These are phyloP conservation scores for Asarcornis scutulata DNA, from an alignment of 2,113 vertebrate species.

Conservation along the genomic window DNA sequence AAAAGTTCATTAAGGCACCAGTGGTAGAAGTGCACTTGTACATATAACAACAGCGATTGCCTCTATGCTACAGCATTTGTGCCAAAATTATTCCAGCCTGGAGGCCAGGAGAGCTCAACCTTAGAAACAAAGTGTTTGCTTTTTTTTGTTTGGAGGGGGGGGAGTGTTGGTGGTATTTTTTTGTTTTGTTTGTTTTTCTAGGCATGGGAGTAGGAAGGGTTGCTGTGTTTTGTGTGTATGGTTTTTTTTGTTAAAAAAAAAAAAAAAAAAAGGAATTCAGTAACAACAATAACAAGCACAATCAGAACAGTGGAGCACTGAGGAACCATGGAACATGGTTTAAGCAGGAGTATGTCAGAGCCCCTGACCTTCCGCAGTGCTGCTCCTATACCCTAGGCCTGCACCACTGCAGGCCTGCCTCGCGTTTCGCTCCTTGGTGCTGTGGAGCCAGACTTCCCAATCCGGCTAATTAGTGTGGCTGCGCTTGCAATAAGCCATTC, in stretches of 20 bases:
- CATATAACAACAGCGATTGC: background rate
- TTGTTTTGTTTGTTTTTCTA: background rate
- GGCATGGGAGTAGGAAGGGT: background rate
- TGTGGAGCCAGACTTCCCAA: background rate
- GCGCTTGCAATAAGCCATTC: background rate
- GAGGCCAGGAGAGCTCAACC: background rate
- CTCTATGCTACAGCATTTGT: accelerated
- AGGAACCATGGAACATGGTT: background rate
- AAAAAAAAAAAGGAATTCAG: background rate
- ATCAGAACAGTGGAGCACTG: background rate
- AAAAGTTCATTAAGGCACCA: background rate
- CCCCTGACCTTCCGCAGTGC: background rate
- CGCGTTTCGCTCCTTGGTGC: background rate
- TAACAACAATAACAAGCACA: background rate
- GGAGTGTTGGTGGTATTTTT: background rate
- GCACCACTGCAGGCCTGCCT: background rate
- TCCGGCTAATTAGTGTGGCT: background rate
- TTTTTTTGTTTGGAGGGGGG: too few relatives aligned
- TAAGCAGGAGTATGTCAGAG: background rate
- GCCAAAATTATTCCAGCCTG: background rate
- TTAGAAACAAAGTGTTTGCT: background rate
- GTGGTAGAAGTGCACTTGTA: background rate
- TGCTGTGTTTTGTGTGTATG: background rate
- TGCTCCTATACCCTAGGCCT: background rate
- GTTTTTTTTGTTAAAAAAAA: too few relatives aligned